These are phyloP conservation scores for Dorcus hopei DNA, from an alignment of 2,888 invertebrate genomes.

Conservation along the genomic window DNA sequence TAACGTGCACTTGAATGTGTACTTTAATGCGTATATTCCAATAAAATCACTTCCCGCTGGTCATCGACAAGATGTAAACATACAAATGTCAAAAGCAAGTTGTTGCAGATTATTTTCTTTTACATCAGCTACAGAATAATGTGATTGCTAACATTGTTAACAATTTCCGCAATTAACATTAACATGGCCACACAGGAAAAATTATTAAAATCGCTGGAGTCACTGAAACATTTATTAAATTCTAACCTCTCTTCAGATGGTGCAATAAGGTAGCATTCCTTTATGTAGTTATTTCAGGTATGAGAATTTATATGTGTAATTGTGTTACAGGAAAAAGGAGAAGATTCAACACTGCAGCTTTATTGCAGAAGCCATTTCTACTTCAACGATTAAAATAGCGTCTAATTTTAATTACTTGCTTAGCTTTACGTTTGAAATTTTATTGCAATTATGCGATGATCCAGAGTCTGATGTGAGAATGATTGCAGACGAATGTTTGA, in stretches of 20 bases:
- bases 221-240: conserved; percentile 33
- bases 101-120: no score
- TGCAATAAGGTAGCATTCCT: conserved; percentile 22
- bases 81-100: no score
- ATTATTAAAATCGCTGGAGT: conserved; percentile 46
- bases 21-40: no score
- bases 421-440: conserved; percentile 67
- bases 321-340: conserved; percentile 65
- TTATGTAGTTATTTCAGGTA: not conserved
- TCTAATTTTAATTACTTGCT: conserved; percentile 63
- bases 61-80: no score
- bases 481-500: conserved; percentile 78
- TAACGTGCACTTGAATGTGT: no score
- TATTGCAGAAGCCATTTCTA: conserved; percentile 70
- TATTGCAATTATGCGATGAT: conserved; percentile 72
- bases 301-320: conserved; percentile 8
- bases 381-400: conserved; percentile 58
- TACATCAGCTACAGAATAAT: no score
- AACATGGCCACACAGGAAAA: conserved; percentile 49
- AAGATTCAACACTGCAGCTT: conserved; percentile 69
- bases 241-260: conserved; percentile 31
- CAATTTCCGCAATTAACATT: not conserved
- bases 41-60: no score
- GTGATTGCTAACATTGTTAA: no score
- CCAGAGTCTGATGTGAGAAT: conserved; percentile 73